Conservation (phyloP, 2,797 vertebrate species). For the Gymnothorax javanicus region DNA sequence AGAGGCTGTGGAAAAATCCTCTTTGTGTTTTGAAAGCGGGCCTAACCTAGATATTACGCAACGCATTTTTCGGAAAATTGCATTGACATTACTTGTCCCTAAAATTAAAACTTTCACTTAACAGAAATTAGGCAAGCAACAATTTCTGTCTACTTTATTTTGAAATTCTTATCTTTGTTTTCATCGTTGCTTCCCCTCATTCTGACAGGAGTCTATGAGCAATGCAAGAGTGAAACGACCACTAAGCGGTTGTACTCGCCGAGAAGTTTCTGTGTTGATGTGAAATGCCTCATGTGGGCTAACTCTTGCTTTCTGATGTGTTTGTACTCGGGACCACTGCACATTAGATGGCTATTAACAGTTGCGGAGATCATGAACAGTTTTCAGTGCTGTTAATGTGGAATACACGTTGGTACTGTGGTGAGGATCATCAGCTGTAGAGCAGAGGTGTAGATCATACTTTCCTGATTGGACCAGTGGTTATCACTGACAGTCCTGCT, state of each 20-base stretch:
- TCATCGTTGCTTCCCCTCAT: not conserved
- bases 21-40: not conserved
- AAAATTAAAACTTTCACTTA: not conserved
- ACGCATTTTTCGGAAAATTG: not conserved
- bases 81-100: not conserved
- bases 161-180: not conserved
- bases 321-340: not conserved
- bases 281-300: constrained; percentile 7
- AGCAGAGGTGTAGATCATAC: not conserved
- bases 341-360: not conserved
- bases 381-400: not conserved
- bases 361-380: not conserved
- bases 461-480: not conserved
- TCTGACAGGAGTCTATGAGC: not conserved
- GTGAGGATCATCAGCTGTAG: not conserved
- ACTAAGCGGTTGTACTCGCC: not conserved
- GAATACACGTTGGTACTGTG: not conserved
- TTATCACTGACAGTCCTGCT: not conserved
- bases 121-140: not conserved
- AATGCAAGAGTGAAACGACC: not conserved
- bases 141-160: not conserved
- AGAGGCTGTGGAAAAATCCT: not conserved
- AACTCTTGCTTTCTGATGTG: not conserved
- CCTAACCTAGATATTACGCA: not conserved
- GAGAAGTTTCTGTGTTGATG: not conserved